Conservation (phyloP, 2,113 vertebrate species). For the Poecile atricapillus region DNA sequence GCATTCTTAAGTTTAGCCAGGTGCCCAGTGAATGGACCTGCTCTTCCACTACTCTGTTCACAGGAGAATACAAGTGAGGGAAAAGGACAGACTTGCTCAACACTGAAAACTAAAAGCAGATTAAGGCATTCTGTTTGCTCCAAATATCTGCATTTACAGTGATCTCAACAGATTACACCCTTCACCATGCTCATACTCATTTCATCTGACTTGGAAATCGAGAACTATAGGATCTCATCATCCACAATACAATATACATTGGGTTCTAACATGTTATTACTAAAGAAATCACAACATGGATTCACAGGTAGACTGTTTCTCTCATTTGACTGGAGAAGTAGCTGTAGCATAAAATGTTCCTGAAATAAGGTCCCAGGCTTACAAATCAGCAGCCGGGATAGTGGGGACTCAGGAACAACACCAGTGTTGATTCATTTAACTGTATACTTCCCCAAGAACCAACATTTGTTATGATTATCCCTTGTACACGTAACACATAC, state of each 20-base stretch:
- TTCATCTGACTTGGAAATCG: neutral
- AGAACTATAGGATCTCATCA: neutral
- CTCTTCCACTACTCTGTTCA: neutral
- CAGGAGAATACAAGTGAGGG: neutral
- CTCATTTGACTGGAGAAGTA: neutral
- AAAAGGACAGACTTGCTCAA: neutral
- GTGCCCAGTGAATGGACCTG: neutral
- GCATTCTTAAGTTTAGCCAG: neutral
- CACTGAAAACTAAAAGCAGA: neutral
- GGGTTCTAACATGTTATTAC: neutral
- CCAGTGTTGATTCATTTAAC: rapidly evolving
- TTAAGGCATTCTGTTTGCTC: neutral
- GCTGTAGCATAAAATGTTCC: neutral
- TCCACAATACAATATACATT: rapidly evolving
- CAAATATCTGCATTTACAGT: neutral
- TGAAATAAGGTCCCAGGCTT: neutral
- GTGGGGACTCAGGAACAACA: neutral
- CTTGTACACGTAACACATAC: slow-evolving; percentile 55
- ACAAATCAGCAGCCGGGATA: neutral
- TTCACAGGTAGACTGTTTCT: neutral
- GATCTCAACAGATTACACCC: neutral
- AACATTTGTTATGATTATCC: neutral
- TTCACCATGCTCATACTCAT: neutral
- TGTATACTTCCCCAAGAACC: neutral
- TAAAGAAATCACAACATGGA: neutral